Evolutionary conservation across 2,797 vertebrate genomes (phyloP).

Genomic region (Anas acuta): DNA sequence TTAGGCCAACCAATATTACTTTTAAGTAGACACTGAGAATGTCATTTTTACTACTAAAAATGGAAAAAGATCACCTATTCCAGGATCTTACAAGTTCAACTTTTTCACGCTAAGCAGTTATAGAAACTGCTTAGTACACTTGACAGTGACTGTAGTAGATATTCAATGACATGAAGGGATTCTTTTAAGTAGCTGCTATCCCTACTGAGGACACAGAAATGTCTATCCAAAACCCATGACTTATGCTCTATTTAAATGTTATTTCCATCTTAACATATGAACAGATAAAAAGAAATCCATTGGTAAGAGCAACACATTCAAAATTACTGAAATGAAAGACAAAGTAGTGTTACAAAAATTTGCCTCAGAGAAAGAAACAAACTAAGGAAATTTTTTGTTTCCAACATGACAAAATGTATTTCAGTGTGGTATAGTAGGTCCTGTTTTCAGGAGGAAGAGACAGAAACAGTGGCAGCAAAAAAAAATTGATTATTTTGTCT

Average conservation of each 20-base stretch:
- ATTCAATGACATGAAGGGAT: neutral
- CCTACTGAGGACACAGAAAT: neutral
- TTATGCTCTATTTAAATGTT: neutral
- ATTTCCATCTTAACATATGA: neutral
- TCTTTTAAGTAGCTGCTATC: neutral
- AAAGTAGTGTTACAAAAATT: neutral
- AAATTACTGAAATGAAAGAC: neutral
- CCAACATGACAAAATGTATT: neutral
- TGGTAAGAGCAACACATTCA: neutral
- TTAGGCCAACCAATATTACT: neutral
- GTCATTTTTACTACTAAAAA: neutral
- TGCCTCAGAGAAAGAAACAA: neutral
- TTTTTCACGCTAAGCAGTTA: neutral
- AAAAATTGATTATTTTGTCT: neutral
- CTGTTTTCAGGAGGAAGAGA: neutral
- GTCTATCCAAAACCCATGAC: neutral
- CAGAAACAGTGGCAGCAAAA: neutral
- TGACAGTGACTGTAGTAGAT: neutral
- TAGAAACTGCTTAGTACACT: neutral
- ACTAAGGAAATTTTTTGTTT: neutral
- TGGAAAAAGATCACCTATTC: neutral
- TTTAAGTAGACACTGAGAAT: neutral
- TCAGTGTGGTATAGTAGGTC: neutral
- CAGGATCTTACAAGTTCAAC: neutral
- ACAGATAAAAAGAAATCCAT: neutral